Conservation (phyloP, 23 tunicate genomes). For the Ciona savignyi region DNA sequence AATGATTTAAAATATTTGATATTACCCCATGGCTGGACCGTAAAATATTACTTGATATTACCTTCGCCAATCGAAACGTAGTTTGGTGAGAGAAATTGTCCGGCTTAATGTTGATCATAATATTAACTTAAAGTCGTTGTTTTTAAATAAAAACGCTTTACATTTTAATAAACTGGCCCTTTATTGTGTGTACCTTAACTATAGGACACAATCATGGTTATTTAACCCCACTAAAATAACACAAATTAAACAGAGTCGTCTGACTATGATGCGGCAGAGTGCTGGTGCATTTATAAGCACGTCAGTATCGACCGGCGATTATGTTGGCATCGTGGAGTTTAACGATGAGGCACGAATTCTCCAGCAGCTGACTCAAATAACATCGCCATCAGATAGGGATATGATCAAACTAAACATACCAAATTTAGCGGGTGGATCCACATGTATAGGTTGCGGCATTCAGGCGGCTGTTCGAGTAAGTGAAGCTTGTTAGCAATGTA, state of each 20-base stretch:
- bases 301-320: not conserved
- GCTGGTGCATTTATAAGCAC: not conserved
- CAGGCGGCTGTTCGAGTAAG: conserved; percentile 4
- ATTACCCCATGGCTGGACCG: too few species aligned
- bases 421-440: not conserved
- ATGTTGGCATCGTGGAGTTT: not conserved
- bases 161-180: too few species aligned
- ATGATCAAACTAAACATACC: not conserved
- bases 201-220: not conserved
- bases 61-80: too few species aligned
- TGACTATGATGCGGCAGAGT: not conserved
- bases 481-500: not conserved
- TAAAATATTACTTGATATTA: too few species aligned
- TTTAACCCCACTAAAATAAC: too few species aligned
- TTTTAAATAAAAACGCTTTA: too few species aligned
- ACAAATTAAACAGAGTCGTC: not conserved
- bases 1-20: too few species aligned
- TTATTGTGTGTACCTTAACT: not conserved
- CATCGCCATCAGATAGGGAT: not conserved
- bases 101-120: too few species aligned
- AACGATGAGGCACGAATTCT: not conserved
- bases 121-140: too few species aligned
- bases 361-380: not conserved
- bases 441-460: conserved; percentile 14
- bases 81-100: too few species aligned